phyloP scores from a whole-genome alignment of 1,140 invertebrate species.

The Saccostrea echinata region DNA sequence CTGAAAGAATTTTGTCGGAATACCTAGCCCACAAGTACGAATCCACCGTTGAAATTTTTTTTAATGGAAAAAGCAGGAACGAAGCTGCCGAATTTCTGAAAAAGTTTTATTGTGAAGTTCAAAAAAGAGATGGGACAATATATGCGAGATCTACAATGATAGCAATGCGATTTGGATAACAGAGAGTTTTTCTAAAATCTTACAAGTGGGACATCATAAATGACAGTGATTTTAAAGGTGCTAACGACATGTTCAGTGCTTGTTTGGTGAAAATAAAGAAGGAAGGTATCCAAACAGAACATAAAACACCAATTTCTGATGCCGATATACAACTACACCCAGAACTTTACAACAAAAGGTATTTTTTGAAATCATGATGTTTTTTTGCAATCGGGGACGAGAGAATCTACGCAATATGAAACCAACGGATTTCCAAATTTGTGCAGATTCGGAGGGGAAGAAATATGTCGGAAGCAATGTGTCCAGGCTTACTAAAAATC shows the following conservation, averaged over 20 bases:
- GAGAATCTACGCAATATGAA: no score
- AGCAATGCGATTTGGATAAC: neutral
- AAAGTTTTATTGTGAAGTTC: slow-evolving; percentile 9
- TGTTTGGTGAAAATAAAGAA: slow-evolving; percentile 17
- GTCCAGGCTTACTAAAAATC: no score
- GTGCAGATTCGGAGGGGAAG: no score
- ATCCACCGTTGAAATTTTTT: neutral
- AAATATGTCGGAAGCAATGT: no score
- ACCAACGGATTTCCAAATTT: no score
- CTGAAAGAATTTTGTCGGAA: neutral
- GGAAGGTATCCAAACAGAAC: neutral
- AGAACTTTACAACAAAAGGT: slow-evolving; percentile 13
- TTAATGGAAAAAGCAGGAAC: neutral
- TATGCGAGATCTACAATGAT: neutral
- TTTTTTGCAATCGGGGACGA: neutral
- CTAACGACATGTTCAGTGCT: neutral
- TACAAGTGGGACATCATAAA: neutral
- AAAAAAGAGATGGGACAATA: neutral
- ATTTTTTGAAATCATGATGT: slow-evolving; percentile 17
- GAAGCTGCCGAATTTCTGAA: neutral
- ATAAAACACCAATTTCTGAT: neutral
- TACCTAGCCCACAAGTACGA: neutral
- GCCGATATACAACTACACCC: neutral
- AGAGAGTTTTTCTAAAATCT: neutral
- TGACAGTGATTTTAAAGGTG: neutral